Conservation (phyloP, 2,113 vertebrate species). For the Mormyrus iriodes region DNA sequence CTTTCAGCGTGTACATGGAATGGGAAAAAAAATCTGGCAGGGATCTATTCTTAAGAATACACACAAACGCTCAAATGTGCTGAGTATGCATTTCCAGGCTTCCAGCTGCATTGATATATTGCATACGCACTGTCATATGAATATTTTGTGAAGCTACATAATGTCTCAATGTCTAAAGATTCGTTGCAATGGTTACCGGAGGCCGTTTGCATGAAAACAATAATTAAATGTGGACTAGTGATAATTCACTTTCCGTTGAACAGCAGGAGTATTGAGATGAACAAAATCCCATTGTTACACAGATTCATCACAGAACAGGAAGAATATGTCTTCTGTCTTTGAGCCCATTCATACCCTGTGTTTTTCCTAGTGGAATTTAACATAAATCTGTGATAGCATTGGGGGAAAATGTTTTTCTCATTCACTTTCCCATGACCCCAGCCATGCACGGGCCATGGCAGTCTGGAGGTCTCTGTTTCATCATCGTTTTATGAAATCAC, state of each 20-base stretch:
- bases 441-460: neutral
- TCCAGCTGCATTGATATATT: neutral
- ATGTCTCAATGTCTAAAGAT: neutral
- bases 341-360: neutral
- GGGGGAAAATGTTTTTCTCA: neutral
- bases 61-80: neutral
- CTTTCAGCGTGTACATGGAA: neutral
- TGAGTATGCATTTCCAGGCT: neutral
- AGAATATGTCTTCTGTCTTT: neutral
- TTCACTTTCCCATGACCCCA: neutral
- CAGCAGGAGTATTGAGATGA: constrained; percentile 16
- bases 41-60: neutral
- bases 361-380: neutral
- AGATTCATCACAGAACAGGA: neutral
- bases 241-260: neutral
- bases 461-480: too few species aligned
- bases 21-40: neutral
- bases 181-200: neutral
- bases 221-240: neutral
- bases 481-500: neutral
- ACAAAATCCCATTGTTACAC: constrained; percentile 1
- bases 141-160: neutral
- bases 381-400: neutral
- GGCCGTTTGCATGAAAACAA: neutral
- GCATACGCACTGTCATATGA: neutral